Base-by-base conservation (phyloP, 2,797 vertebrate species). In the Thunnus albacares region DNA sequence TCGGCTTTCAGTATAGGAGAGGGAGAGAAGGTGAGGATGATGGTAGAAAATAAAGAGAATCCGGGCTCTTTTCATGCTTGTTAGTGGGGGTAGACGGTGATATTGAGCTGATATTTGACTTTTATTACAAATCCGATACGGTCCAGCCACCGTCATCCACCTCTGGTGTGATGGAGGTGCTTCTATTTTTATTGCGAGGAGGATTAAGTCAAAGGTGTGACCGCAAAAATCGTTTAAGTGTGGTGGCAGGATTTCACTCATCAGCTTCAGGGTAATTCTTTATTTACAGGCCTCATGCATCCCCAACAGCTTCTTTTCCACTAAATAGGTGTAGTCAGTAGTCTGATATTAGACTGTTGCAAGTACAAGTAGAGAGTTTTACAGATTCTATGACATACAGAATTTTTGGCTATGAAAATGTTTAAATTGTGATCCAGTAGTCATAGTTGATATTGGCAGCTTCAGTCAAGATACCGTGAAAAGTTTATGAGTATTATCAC, bases 21-120 rank as follows among this genome's bases (percentile, higher is more conserved):
- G 77, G 63, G 62, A 81, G 72, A 80, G 60, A 68, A 30, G 76
- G 58, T 70, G 87, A 70, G 69, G 62, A 62, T 72, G 81, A 71
- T 65, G 41, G 77, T 77, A 74, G 82, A 62, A 87, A 89, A 90
- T 83, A 85, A 82, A 90, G 77, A 86, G 89, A 88, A 70, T 73
- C 79, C 82, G 87, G 45, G 62, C 65, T 77, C 71, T 80, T 77
- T 85, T 12, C 6, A 26, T 28, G 78, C 13, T 24, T 18, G 62
- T 75, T 38, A 33, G 22, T 41, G 35, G 71, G 45, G 63, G 64
- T 1, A 18, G 53, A 71, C 35, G 3, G 2, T 69, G 81, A 49
- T 49, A 79, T 60, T 66, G 55, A 47, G 7, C 57, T 61, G 57
- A 71, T 60, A 63, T 64, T 80, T 45, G n/a, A 20, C 47, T 75